Evolutionary conservation across 2,888 invertebrate species (phyloP).

Genomic region (Lacanobia wlatinum): DNA sequence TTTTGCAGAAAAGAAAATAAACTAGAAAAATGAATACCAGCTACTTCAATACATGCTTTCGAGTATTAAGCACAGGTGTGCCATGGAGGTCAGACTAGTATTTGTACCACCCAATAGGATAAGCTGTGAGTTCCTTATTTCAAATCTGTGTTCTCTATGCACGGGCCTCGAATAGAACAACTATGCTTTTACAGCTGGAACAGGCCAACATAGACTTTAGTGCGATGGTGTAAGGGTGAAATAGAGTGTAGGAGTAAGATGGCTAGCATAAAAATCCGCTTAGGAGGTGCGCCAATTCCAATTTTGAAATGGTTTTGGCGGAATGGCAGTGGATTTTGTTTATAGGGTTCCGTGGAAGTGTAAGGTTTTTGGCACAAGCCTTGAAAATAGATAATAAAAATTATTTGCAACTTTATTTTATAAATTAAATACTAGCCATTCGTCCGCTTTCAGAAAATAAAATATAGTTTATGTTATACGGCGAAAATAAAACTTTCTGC

Average conservation of each 20-base stretch:
- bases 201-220: conserved; percentile 64
- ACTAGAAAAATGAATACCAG: conserved; percentile 17
- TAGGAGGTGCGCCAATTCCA: conserved; percentile 82
- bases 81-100: conserved; percentile 66
- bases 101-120: conserved; percentile 77
- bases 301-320: conserved; percentile 86
- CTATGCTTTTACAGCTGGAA: neutral
- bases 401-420: too few relatives aligned
- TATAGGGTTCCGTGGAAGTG: conserved; percentile 58
- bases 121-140: conserved; percentile 81
- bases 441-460: too few relatives aligned
- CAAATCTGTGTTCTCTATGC: conserved; percentile 84
- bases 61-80: conserved; percentile 49
- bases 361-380: conserved; percentile 14
- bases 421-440: too few relatives aligned
- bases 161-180: conserved; percentile 72
- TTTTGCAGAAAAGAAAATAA: conserved; percentile 16
- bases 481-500: too few relatives aligned
- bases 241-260: conserved; percentile 52
- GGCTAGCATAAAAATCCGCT: conserved; percentile 81
- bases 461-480: too few relatives aligned
- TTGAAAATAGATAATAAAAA: too few relatives aligned
- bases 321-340: conserved; percentile 75
- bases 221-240: conserved; percentile 32
- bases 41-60: conserved; percentile 39